Conservation (phyloP, 2,797 vertebrate genomes). For the Hyperoplus immaculatus region DNA sequence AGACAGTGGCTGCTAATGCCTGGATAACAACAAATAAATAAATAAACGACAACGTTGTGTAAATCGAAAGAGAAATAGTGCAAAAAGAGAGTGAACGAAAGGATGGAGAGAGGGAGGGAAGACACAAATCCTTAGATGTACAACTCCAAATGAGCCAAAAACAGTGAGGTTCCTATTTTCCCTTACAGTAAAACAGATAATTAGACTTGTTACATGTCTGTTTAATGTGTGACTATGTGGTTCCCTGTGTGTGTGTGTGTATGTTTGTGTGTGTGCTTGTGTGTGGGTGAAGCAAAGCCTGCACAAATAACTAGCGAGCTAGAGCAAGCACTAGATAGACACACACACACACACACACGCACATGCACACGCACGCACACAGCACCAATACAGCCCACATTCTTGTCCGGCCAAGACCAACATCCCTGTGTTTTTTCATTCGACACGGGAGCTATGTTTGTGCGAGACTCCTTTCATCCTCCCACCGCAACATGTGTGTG, state of each 20-base stretch:
- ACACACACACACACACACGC: constrained; percentile 9
- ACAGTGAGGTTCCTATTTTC: constrained; percentile 21
- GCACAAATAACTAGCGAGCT: constrained; percentile 45
- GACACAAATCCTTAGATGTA: background rate
- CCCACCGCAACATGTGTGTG: constrained; percentile 66
- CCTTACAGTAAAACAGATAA: constrained; percentile 47
- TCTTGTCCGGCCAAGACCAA: constrained; percentile 80
- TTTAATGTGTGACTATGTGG: constrained; percentile 15
- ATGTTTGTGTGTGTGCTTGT: background rate
- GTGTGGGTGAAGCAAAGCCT: constrained; percentile 33
- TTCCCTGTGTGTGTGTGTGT: constrained; percentile 1
- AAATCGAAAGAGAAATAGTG: background rate
- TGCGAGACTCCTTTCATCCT: constrained; percentile 76
- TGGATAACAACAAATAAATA: background rate
- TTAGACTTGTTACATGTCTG: constrained; percentile 35
- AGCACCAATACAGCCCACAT: constrained; percentile 53
- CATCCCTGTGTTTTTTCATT: constrained; percentile 80
- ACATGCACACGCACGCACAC: constrained; percentile 18
- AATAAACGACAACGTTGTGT: constrained; percentile 10
- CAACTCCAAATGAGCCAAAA: constrained; percentile 26
- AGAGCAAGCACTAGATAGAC: constrained; percentile 12
- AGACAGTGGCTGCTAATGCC: constrained; percentile 2
- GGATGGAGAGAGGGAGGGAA: constrained; percentile 6
- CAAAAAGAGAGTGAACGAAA: background rate
- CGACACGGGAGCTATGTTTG: constrained; percentile 72